Conservation (phyloP, 2,888 invertebrate species). For the Synergus japonicus region DNA sequence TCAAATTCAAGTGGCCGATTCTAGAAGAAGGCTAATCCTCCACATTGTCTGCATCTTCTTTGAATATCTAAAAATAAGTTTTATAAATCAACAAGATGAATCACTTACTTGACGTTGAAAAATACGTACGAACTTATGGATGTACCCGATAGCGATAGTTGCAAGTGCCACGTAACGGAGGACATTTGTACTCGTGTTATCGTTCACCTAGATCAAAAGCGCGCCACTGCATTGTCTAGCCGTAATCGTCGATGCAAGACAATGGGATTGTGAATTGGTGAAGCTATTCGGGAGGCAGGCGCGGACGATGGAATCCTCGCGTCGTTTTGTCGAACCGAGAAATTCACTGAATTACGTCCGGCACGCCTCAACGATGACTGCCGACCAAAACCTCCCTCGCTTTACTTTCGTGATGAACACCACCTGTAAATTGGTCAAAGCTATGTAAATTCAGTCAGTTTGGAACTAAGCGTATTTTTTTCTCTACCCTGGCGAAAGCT, state of each 20-base stretch:
- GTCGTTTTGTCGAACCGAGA: neutral
- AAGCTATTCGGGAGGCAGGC: neutral
- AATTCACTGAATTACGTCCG: constrained; percentile 22
- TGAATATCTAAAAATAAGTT: too few relatives aligned
- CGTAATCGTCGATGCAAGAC: constrained; percentile 15
- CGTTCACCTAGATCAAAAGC: constrained; percentile 3
- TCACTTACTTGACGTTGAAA: too few relatives aligned
- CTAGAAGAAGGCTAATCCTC: too few relatives aligned
- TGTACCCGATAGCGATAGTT: too few relatives aligned
- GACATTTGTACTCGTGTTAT: constrained; percentile 2
- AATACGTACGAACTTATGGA: too few relatives aligned
- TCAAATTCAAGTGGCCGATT: neutral
- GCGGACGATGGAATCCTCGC: neutral
- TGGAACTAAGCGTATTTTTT: neutral
- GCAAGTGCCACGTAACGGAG: too few relatives aligned
- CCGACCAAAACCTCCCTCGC: neutral
- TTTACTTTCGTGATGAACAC: constrained; percentile 8
- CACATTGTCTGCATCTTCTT: too few relatives aligned
- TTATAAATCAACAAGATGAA: too few relatives aligned
- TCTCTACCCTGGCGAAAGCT: neutral
- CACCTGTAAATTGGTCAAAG: constrained; percentile 26
- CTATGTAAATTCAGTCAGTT: constrained; percentile 30
- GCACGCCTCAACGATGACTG: constrained; percentile 15
- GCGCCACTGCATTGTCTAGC: neutral
- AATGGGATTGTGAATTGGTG: neutral